These are phyloP conservation scores for Circaetus cinerascens DNA, from an alignment of 2,113 vertebrate species.

Conservation along the genomic window DNA sequence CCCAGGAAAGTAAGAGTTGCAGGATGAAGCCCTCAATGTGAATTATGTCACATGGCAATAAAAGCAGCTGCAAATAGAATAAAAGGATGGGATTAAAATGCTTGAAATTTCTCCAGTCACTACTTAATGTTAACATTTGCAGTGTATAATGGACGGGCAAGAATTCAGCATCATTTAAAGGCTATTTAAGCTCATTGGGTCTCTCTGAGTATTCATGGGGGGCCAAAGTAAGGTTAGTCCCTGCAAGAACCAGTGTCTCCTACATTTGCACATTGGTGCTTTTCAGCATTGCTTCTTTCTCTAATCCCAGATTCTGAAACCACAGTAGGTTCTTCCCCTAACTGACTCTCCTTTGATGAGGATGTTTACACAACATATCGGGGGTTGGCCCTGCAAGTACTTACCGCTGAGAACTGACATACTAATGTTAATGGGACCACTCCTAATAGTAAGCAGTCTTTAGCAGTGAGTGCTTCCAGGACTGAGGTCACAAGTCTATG, in stretches of 20 bases:
- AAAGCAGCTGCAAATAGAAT: not conserved
- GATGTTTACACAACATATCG: not conserved
- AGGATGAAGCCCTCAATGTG: not conserved
- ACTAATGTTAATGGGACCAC: not conserved
- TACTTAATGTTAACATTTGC: not conserved
- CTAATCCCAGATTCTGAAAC: not conserved
- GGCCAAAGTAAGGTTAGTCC: not conserved
- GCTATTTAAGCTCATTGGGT: not conserved
- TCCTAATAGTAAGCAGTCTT: not conserved
- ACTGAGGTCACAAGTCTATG: not conserved
- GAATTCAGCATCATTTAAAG: not conserved
- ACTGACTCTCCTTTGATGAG: not conserved
- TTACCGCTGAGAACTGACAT: not conserved
- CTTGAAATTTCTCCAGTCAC: not conserved
- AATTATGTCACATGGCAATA: not conserved
- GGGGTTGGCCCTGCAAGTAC: not conserved
- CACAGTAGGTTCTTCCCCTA: not conserved
- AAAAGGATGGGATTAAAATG: not conserved
- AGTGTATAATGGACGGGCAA: not conserved
- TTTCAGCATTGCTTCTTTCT: not conserved
- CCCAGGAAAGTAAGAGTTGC: not conserved
- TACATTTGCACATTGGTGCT: not conserved
- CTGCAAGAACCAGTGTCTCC: not conserved
- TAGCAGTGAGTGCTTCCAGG: not conserved
- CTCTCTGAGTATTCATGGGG: not conserved